phyloP scores from a whole-genome alignment of 2,113 vertebrate species.

The Cyanoliseus patagonus region DNA sequence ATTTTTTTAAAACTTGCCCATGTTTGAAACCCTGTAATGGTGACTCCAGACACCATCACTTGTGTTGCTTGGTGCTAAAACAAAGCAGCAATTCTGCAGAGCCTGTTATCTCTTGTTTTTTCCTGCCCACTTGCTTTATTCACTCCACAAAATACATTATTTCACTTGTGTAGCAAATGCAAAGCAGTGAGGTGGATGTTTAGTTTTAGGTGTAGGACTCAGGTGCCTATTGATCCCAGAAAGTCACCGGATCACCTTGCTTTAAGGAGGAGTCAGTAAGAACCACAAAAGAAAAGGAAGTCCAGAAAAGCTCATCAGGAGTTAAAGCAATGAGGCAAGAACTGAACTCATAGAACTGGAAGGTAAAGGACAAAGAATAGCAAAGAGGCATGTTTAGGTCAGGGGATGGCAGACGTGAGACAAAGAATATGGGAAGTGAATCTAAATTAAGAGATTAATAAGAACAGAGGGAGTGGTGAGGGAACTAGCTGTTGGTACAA shows the following conservation, averaged over 20 bases:
- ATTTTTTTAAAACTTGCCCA: not conserved
- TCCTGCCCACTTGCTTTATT: not conserved
- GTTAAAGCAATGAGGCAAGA: not conserved
- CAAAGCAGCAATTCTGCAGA: not conserved
- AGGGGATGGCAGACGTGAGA: not conserved
- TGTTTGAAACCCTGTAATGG: not conserved
- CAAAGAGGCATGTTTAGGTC: not conserved
- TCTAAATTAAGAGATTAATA: not conserved
- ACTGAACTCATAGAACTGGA: not conserved
- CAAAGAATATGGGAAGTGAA: not conserved
- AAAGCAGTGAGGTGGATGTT: not conserved
- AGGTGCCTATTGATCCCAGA: not conserved
- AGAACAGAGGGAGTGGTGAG: not conserved
- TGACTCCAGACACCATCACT: not conserved
- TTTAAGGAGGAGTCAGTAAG: not conserved
- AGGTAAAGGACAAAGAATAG: not conserved
- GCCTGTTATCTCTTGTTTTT: not conserved
- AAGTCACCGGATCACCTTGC: not conserved
- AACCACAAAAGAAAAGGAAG: not conserved
- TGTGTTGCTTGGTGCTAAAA: not conserved
- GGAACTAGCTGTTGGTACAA: not conserved
- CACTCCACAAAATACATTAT: not conserved
- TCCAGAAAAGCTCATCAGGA: not conserved
- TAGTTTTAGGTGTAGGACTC: not conserved
- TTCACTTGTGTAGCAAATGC: not conserved